Base-by-base conservation (phyloP, 2,888 invertebrate genomes). In the Agrenia bidenticulata region DNA sequence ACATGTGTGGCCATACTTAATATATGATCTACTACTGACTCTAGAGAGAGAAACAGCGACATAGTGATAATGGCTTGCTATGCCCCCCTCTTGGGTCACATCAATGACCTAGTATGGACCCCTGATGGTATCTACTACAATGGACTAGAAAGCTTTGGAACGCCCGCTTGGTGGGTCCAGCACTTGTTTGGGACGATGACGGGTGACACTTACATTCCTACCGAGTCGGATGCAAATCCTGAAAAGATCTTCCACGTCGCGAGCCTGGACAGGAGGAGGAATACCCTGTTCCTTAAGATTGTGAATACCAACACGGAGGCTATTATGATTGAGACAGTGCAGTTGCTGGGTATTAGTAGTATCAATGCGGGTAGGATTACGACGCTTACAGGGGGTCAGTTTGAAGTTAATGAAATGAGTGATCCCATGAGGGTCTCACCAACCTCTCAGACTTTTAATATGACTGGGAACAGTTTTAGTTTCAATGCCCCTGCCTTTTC, bases 1-100 rank as follows among this genome's bases (percentile, higher is more conserved):
- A n/a, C n/a, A n/a, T n/a, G n/a, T n/a, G n/a, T n/a, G n/a, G n/a
- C n/a, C n/a, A n/a, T n/a, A n/a, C n/a, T n/a, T n/a, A n/a, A n/a
- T n/a, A n/a, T n/a, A n/a, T n/a, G n/a, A n/a, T n/a, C n/a, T n/a
- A n/a, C n/a, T n/a, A n/a, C n/a, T n/a, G n/a, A n/a, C n/a, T n/a
- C n/a, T n/a, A n/a, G n/a, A n/a, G 64, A 64, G 17, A 9, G 64
- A 15, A 64, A 64, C 54, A 32, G 59, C 17, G 64, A 64, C 45
- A 64, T 64, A 19, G 64, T 64, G 17, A 59, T 64, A 41, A 64
- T 64, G 64, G 64, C 64, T 13, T 64, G 64, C 21, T 64, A 64
- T 39, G 64, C 64, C 26, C 64, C 64, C 15, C 54, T 64, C 5
- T 64, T 64, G 15, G 58, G 42, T 1, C 58, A 64, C 24, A 17